Conservation (phyloP, 2,888 invertebrate genomes). For the Mimas tiliae region DNA sequence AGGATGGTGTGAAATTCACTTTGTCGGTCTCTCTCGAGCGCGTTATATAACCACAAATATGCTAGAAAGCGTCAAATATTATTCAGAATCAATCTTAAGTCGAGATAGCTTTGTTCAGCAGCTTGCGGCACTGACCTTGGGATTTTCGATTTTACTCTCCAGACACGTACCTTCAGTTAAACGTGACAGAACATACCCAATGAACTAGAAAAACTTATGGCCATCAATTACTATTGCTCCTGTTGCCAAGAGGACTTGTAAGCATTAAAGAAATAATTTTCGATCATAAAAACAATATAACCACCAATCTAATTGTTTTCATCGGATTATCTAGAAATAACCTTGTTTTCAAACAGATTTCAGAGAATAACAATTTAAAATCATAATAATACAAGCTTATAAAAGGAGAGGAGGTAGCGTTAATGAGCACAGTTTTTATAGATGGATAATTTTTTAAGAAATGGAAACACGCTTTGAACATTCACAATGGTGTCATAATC, state of each 20-base stretch:
- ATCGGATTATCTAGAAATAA: background rate
- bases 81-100: conserved; percentile 15
- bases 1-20: too few relatives aligned
- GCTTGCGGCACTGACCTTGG: conserved; percentile 18
- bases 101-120: background rate
- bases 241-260: too few relatives aligned
- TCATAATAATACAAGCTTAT: background rate
- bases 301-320: background rate
- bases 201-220: background rate
- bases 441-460: too few relatives aligned
- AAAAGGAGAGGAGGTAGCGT: background rate
- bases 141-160: conserved; percentile 20
- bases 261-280: too few relatives aligned
- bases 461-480: too few relatives aligned
- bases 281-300: background rate
- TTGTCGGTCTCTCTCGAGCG: background rate
- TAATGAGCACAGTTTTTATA: too few relatives aligned
- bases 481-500: too few relatives aligned
- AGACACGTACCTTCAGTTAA: background rate
- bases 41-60: background rate
- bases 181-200: too few relatives aligned
- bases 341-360: background rate
- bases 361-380: background rate
- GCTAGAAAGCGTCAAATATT: background rate
- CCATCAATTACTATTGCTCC: background rate